phyloP scores from a whole-genome alignment of 2,113 vertebrate species.

The Dolichallabes microphthalmus region DNA sequence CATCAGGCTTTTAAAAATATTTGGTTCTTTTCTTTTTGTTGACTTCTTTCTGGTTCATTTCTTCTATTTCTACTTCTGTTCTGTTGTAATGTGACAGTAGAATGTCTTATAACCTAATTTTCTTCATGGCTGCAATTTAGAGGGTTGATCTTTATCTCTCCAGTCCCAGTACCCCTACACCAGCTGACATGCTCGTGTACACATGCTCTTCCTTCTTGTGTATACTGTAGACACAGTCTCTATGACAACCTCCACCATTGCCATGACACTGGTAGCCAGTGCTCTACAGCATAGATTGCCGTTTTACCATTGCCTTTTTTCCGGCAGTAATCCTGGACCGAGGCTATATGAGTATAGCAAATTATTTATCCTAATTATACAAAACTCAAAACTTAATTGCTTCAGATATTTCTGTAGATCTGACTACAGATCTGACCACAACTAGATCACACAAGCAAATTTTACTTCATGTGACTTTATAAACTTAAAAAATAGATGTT shows the following conservation, averaged over 20 bases:
- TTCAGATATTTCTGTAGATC: background rate
- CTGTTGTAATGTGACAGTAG: background rate
- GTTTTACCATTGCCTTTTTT: constrained; percentile 45
- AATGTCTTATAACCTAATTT: background rate
- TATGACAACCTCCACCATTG: constrained; percentile 72
- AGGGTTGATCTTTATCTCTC: constrained; percentile 50
- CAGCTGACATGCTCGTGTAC: constrained; percentile 45
- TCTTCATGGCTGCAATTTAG: background rate
- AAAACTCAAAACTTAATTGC: background rate
- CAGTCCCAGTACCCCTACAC: constrained; percentile 57
- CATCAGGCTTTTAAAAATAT: background rate
- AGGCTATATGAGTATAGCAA: background rate
- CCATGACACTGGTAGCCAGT: constrained; percentile 60
- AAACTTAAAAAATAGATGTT: background rate
- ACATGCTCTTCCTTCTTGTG: constrained; percentile 56
- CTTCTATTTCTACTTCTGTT: background rate
- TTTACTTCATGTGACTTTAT: background rate
- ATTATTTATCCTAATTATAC: background rate
- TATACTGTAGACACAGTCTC: constrained; percentile 70
- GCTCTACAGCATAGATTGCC: constrained; percentile 6
- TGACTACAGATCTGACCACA: background rate
- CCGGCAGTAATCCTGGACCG: constrained; percentile 19
- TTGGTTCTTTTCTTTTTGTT: background rate
- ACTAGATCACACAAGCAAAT: background rate
- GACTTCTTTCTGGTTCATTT: background rate